phyloP scores from a whole-genome alignment of 1,140 invertebrate genomes.

The Contarinia nasturtii region DNA sequence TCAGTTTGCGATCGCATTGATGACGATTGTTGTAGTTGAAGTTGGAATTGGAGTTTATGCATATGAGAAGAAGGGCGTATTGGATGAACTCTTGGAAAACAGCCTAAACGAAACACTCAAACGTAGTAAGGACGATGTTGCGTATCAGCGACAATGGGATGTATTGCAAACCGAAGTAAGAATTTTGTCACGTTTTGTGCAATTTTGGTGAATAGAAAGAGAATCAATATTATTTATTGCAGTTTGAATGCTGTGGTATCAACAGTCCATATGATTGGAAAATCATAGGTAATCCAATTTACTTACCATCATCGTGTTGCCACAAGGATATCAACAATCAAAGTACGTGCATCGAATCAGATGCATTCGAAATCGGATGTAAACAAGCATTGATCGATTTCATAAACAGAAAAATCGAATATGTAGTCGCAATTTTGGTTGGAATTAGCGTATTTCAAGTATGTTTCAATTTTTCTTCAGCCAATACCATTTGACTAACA shows the following conservation, averaged over 20 bases:
- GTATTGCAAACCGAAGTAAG: conserved; percentile 55
- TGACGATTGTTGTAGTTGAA: conserved; percentile 69
- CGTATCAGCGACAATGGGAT: conserved; percentile 39
- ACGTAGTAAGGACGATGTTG: conserved; percentile 30
- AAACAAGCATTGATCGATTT: conserved; percentile 35
- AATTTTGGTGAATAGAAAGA: too few species aligned
- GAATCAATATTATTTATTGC: too few species aligned
- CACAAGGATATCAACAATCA: conserved; percentile 25
- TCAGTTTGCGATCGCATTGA: conserved; percentile 65
- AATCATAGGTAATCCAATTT: conserved; percentile 27
- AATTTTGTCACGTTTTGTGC: too few species aligned
- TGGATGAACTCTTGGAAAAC: conserved; percentile 40
- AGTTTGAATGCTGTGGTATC: conserved; percentile 68
- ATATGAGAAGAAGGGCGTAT: conserved; percentile 54
- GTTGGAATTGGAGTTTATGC: conserved; percentile 68
- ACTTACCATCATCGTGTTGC: conserved; percentile 50
- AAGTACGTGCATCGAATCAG: conserved; percentile 30
- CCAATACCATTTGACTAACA: too few species aligned
- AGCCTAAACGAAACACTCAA: conserved; percentile 45
- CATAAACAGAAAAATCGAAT: conserved; percentile 49
- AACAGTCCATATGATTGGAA: conserved; percentile 46
- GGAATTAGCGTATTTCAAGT: conserved; percentile 60
- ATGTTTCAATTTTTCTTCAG: conserved; percentile 1
- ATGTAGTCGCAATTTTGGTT: conserved; percentile 48
- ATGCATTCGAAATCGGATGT: conserved; percentile 37